Conservation (phyloP, 2,797 vertebrate genomes). For the Oreochromis mossambicus region DNA sequence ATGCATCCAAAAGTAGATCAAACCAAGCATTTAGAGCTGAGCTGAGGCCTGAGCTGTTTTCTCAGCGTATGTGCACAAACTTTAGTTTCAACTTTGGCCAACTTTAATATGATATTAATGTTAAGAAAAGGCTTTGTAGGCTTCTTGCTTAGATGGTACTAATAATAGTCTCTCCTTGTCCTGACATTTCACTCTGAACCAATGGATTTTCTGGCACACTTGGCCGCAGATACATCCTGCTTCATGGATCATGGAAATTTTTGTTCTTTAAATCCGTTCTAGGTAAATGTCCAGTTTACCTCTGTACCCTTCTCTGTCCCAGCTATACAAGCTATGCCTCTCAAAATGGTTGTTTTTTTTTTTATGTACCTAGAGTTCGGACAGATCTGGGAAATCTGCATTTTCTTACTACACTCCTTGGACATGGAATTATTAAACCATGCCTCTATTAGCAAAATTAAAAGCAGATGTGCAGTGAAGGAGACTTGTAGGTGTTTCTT, state of each 20-base stretch:
- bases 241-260: neutral
- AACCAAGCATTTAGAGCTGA: neutral
- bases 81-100: neutral
- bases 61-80: neutral
- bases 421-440: neutral
- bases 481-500: neutral
- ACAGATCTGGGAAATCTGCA: neutral
- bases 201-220: neutral
- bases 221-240: neutral
- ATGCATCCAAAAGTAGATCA: neutral
- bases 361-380: neutral
- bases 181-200: neutral
- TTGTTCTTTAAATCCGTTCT: neutral
- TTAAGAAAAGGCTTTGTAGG: neutral
- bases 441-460: neutral
- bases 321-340: neutral
- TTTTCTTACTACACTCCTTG: neutral
- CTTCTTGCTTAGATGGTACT: neutral
- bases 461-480: neutral
- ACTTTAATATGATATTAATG: neutral
- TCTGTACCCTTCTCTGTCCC: neutral
- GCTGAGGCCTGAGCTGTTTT: neutral
- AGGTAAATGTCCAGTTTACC: neutral
- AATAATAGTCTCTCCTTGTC: neutral
- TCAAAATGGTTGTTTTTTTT: rapidly evolving